These are phyloP conservation scores for Nemapogon koenigi DNA, from an alignment of 2,888 invertebrate genomes.

Conservation along the genomic window DNA sequence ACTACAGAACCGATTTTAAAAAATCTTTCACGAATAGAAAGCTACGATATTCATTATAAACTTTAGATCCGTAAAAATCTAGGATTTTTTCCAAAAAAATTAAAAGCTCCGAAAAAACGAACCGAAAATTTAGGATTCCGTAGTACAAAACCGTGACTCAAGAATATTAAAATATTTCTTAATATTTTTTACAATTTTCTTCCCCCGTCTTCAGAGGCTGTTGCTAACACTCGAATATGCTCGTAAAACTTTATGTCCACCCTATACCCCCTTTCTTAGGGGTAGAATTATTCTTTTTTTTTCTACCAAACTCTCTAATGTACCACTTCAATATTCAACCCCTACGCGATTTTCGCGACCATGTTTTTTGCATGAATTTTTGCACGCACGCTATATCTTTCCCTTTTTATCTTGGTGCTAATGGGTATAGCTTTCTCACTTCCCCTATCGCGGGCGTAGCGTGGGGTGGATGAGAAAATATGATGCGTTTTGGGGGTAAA, in stretches of 20 bases:
- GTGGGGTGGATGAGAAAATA: slow-evolving; percentile 58
- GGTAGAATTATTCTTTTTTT: slow-evolving; percentile 54
- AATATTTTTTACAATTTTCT: slow-evolving; percentile 1
- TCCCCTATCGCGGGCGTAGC: slow-evolving; percentile 34
- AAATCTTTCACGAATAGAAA: no score
- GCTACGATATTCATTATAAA: no score
- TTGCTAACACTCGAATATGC: slow-evolving; percentile 11
- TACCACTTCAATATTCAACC: slow-evolving; percentile 51
- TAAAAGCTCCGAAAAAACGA: no score
- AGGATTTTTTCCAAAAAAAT: no score
- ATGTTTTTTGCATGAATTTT: slow-evolving; percentile 56
- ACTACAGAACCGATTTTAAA: no score
- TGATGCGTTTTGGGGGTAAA: slow-evolving; percentile 60
- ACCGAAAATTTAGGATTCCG: no score
- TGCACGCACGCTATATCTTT: slow-evolving; percentile 23
- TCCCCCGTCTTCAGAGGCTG: slow-evolving; percentile 5
- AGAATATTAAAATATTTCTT: neutral
- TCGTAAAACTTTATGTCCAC: slow-evolving; percentile 13
- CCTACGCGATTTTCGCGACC: slow-evolving; percentile 55
- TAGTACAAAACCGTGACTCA: no score
- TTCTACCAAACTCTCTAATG: slow-evolving; percentile 52
- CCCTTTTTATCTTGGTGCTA: neutral
- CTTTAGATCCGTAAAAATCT: no score
- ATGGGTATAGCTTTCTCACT: slow-evolving; percentile 25
- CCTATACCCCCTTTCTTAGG: slow-evolving; percentile 18